A percentile compares a stretch with the other conserved stretches of the same genome.
Evolutionary conservation across 1,140 invertebrate species (phyloP).

Genomic region (Ostrea edulis): DNA sequence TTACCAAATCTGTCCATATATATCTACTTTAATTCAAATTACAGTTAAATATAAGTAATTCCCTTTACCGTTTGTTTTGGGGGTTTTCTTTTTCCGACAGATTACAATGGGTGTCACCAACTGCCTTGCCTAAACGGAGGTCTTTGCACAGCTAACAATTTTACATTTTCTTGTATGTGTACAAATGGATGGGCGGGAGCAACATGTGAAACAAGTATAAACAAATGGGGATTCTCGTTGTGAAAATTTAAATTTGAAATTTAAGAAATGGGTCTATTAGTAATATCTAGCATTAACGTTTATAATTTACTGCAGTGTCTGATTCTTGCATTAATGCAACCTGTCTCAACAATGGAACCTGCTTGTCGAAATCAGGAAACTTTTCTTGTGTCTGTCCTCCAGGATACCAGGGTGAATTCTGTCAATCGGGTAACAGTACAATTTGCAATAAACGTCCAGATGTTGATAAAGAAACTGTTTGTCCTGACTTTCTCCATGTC

Average conservation of each 20-base stretch:
- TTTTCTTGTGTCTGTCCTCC: conserved; percentile 50
- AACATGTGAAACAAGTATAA: neutral
- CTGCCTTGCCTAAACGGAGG: neutral
- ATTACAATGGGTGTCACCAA: neutral
- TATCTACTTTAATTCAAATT: neutral
- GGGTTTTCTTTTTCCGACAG: neutral
- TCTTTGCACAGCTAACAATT: neutral
- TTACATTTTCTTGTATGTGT: neutral
- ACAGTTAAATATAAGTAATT: neutral
- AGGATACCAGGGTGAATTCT: conserved; percentile 46
- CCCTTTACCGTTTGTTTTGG: neutral
- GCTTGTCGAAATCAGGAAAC: conserved; percentile 50
- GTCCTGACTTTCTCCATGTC: neutral
- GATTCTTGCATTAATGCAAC: conserved; percentile 79
- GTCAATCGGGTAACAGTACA: conserved; percentile 42
- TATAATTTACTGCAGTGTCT: neutral
- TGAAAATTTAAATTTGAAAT: neutral
- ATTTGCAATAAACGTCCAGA: neutral
- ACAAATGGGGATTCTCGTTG: neutral
- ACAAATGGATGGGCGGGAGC: neutral
- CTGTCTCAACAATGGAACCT: conserved; percentile 32
- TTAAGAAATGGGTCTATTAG: neutral
- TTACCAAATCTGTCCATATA: neutral
- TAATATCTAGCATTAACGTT: neutral
- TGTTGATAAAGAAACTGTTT: neutral